Conservation (phyloP, 2,888 invertebrate genomes). For the Phaedon cochleariae region DNA sequence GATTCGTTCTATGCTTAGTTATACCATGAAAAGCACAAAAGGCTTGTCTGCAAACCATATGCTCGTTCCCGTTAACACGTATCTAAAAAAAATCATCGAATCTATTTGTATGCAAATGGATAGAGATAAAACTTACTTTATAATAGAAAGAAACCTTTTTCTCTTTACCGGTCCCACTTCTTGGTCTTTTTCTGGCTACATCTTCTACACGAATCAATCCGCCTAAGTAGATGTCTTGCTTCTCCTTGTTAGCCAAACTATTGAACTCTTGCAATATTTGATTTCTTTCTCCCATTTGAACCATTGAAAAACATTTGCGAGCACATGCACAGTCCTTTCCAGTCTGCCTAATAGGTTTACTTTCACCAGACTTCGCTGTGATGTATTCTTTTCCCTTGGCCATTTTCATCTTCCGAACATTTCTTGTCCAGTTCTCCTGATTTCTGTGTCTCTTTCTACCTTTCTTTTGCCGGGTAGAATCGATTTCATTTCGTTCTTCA, state of each 20-base stretch:
- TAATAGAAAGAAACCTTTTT: conserved; percentile 8
- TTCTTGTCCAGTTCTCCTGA: conserved; percentile 15
- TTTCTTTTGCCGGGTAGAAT: too few species aligned
- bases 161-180: conserved; percentile 9
- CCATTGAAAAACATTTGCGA: conserved; percentile 16
- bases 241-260: conserved; percentile 17
- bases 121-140: conserved; percentile 4
- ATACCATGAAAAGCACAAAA: conserved; percentile 14
- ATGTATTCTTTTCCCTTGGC: conserved; percentile 13
- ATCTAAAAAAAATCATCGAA: conserved; percentile 13
- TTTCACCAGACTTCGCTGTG: conserved; percentile 13
- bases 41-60: conserved; percentile 13
- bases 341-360: conserved; percentile 10
- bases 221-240: conserved; percentile 16
- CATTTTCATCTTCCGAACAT: conserved; percentile 17
- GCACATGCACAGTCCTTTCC: conserved; percentile 13
- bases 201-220: background rate
- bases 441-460: too few species aligned
- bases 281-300: conserved; percentile 10
- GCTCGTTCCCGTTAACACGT: conserved; percentile 1
- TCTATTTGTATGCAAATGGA: background rate
- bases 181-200: conserved; percentile 5
- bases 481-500: too few species aligned
- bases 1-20: conserved; percentile 6
- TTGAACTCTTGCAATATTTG: conserved; percentile 17